Base-by-base conservation (phyloP, 2,888 invertebrate genomes). In the Coelinius sp. region DNA sequence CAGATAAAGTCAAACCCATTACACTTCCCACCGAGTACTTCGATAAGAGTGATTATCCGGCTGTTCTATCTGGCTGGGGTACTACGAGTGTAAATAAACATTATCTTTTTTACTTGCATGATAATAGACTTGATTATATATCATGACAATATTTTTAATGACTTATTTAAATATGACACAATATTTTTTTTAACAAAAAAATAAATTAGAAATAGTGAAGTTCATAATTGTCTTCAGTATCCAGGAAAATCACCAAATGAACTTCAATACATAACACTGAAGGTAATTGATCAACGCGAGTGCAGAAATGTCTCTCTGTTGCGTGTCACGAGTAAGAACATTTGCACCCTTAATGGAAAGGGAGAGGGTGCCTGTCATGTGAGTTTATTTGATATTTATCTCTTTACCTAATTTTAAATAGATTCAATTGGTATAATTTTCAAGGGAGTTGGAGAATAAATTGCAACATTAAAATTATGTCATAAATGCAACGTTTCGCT, bases 361-460 rank as follows among this genome's bases (percentile, higher is more conserved):
- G 92, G 92, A 0, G 90, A 92, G 86, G 92, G 92, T 0, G 91
- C 92, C 75, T 92, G 92, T 78, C 91, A 91, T 79, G 92, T 91
- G 81, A 90, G 91, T 85, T 71, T 41, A 41, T 41, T 41, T n/a
- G 12, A n/a, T n/a, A n/a, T n/a, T n/a, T n/a, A n/a, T n/a, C n/a
- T n/a, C n/a, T n/a, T 68, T 71, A 49, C 59, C 52, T 76, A 59
- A 66, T 73, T 56, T 35, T 52, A 20, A 17, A 46, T 46, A n/a
- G n/a, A n/a, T n/a, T n/a, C n/a, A n/a, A n/a, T n/a, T n/a, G n/a
- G n/a, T n/a, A n/a, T n/a, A n/a, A n/a, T n/a, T n/a, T n/a, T n/a
- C n/a, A n/a, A n/a, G n/a, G n/a, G n/a, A n/a, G n/a, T n/a, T n/a
- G n/a, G n/a, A n/a, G n/a, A n/a, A n/a, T n/a, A n/a, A n/a, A n/a